Conservation (phyloP, 1,140 invertebrate genomes). For the Heterodera schachtii region DNA sequence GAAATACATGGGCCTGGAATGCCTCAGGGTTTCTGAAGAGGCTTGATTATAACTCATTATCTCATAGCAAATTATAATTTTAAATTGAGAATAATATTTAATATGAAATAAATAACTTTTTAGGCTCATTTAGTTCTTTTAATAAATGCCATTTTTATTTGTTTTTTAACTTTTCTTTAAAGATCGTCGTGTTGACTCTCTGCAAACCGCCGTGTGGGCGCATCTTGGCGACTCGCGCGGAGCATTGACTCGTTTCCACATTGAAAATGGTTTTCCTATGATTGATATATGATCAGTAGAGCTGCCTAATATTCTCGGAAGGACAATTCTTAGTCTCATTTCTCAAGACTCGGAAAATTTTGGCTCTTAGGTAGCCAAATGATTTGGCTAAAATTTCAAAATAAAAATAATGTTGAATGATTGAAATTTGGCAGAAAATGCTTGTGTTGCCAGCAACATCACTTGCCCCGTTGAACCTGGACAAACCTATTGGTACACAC, state of each 20-base stretch:
- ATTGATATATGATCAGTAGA: too few relatives aligned
- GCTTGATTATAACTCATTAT: neutral
- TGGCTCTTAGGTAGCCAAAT: too few relatives aligned
- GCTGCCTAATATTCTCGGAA: too few relatives aligned
- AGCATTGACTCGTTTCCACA: conserved; percentile 36
- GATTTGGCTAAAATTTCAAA: too few relatives aligned
- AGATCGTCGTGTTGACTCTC: conserved; percentile 8
- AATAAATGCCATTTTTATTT: neutral
- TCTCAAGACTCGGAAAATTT: too few relatives aligned
- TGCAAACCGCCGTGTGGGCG: conserved; percentile 23
- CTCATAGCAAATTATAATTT: conserved; percentile 10
- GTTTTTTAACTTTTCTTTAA: neutral
- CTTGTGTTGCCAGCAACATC: conserved; percentile 37
- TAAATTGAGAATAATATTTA: neutral
- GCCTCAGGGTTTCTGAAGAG: neutral
- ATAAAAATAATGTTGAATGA: too few relatives aligned
- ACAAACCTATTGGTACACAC: conserved; percentile 45
- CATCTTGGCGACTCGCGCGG: conserved; percentile 37
- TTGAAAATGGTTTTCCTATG: conserved; percentile 30
- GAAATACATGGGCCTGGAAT: neutral
- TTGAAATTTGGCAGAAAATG: conserved; percentile 21
- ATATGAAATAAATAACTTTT: too few relatives aligned
- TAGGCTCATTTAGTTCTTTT: too few relatives aligned
- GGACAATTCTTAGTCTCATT: too few relatives aligned
- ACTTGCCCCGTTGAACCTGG: conserved; percentile 47